Evolutionary conservation across 2,888 invertebrate genomes (phyloP), one percentile per base, ranked within the genome.

Genomic region (Chymomyza fuscimana): DNA sequence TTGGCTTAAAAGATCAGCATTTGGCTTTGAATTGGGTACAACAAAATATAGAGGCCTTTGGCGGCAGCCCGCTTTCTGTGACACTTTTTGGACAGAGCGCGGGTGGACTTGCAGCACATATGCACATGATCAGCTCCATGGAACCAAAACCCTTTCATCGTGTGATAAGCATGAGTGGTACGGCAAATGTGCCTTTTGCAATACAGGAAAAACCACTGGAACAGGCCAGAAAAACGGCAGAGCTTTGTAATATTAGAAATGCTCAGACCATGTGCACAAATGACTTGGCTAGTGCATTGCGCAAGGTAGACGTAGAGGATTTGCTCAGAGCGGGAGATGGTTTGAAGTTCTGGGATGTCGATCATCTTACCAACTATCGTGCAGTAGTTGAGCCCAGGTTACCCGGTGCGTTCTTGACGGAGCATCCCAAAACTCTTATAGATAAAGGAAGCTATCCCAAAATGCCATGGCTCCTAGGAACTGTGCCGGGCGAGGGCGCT

Each of bases 21-120:
- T 73, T 91, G 22, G 93, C 91, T 0, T 77, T 93, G 50, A 90
- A 90, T 73, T 93, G 93, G 93, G 91, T 93, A 4, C 89, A 92
- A 60, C 86, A 90, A 0, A 91, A 93, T 72, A 93, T 93, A 54
- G 79, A 74, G 2, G 69, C 76, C 50, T 93, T 93, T 72, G 92
- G 92, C 2, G 93, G 93, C 0, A 88, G 93, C 78, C 90, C 88
- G 0, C 75, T 89, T 0, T 83, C 77, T 36, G 92, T 93, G 0
- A 93, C 93, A 0, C 81, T 93, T 65, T 92, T 92, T 71, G 93
- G 93, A 3, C 92, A 92, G 80, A 93, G 93, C 81, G 92, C 92
- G 4, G 93, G 93, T 0, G 92, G 90, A 2, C 90, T 91, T 10
- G 91, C 92, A 29, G 91, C 92, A 2, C 93, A 93, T 68, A 88